phyloP scores from a whole-genome alignment of 2,113 vertebrate species.

The Petaurus breviceps region DNA sequence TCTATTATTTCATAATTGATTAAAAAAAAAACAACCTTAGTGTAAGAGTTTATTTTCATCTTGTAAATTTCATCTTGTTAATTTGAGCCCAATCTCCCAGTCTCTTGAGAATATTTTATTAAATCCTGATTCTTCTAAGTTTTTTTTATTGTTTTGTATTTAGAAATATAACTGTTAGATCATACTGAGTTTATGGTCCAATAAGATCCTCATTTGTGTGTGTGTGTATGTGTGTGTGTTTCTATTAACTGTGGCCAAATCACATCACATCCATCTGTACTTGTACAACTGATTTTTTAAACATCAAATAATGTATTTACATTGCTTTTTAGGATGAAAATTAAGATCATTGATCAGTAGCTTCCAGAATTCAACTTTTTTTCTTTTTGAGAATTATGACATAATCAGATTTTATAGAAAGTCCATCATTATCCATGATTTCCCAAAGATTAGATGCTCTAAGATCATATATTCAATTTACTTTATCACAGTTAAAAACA shows the following conservation, averaged over 20 bases:
- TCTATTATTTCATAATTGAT: not conserved
- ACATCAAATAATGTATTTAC: constrained; percentile 17
- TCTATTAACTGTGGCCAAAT: not conserved
- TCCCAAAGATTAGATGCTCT: not conserved
- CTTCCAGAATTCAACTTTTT: not conserved
- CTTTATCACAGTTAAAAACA: not conserved
- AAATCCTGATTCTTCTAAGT: not conserved
- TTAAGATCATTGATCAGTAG: not conserved
- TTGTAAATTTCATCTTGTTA: not conserved
- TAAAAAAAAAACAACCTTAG: not conserved
- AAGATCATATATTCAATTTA: not conserved
- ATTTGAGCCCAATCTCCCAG: not conserved
- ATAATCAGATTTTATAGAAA: not conserved
- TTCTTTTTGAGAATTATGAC: constrained; percentile 13
- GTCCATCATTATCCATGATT: not conserved
- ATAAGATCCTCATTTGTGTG: not conserved
- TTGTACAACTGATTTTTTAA: constrained; percentile 3
- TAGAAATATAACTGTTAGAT: not conserved
- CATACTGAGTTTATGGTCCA: not conserved
- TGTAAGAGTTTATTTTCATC: not conserved
- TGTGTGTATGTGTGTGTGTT: not conserved
- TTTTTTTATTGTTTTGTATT: not conserved
- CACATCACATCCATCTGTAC: not conserved
- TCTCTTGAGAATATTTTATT: not conserved
- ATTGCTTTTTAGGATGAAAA: not conserved